These are phyloP conservation scores for Mastacembelus armatus DNA, from an alignment of 2,797 vertebrate genomes.

Conservation along the genomic window DNA sequence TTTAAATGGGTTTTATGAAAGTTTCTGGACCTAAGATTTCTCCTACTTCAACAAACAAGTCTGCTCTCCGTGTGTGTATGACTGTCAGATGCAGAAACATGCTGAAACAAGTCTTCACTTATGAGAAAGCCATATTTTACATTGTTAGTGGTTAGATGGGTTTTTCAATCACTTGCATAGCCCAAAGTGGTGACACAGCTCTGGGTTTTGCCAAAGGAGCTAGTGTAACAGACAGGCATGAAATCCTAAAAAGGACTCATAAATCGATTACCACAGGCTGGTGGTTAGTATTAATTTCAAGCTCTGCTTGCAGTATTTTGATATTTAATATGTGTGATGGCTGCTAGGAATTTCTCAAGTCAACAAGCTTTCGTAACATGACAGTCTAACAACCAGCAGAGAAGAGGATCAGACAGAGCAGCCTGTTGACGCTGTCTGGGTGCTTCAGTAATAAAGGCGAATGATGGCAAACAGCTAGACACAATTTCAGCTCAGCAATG, in stretches of 20 bases:
- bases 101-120: not conserved
- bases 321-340: conserved; percentile 48
- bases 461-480: conserved; percentile 70
- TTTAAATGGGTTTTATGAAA: too few species aligned
- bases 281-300: conserved; percentile 57
- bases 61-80: too few species aligned
- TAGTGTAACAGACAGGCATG: conserved; percentile 31
- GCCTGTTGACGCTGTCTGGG: conserved; percentile 58
- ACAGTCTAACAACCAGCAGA: conserved; percentile 49
- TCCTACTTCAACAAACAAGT: too few species aligned
- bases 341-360: conserved; percentile 50
- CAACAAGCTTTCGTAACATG: conserved; percentile 57
- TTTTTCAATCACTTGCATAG: not conserved
- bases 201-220: conserved; percentile 15
- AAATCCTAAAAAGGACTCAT: conserved; percentile 46
- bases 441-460: conserved; percentile 66
- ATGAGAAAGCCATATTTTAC: not conserved
- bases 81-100: too few species aligned
- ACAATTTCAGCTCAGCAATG: conserved; percentile 61
- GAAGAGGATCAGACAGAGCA: conserved; percentile 52
- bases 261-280: conserved; percentile 43
- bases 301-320: conserved; percentile 45
- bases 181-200: not conserved
- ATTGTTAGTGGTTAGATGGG: not conserved
- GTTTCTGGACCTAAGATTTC: too few species aligned